phyloP scores from a whole-genome alignment of 1,140 invertebrate species.

The Chelonus insularis region DNA sequence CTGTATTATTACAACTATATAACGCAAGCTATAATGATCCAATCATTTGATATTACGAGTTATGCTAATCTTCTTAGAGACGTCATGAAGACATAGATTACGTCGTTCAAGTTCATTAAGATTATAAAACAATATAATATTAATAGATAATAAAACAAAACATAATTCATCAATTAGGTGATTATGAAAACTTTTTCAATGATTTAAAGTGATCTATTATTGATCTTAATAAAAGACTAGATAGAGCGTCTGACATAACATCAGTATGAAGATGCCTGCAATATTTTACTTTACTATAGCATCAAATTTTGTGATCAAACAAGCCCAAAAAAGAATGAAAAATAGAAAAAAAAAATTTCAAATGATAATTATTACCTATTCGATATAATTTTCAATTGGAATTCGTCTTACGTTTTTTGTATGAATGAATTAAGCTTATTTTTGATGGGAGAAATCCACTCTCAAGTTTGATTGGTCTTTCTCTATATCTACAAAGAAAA shows the following conservation, averaged over 20 bases:
- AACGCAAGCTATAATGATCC: too few species aligned
- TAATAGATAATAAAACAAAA: background rate
- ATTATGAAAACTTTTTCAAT: too few species aligned
- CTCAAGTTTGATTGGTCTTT: slow-evolving; percentile 54
- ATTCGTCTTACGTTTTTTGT: slow-evolving; percentile 46
- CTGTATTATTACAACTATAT: too few species aligned
- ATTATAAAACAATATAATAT: background rate
- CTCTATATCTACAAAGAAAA: slow-evolving; percentile 47
- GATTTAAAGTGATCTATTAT: too few species aligned
- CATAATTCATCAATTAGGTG: background rate
- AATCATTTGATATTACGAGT: too few species aligned
- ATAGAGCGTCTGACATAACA: too few species aligned
- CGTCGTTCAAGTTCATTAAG: too few species aligned
- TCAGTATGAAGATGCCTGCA: too few species aligned
- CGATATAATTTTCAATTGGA: background rate
- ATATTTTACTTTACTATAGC: too few species aligned
- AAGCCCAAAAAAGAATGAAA: background rate
- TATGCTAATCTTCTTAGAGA: too few species aligned
- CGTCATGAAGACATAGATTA: background rate
- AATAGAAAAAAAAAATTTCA: background rate
- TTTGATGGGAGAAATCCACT: slow-evolving; percentile 56
- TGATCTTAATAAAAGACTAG: too few species aligned
- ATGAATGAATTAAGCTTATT: slow-evolving; percentile 45
- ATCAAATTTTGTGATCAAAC: too few species aligned
- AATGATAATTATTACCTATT: slow-evolving; percentile 29